Percentiles rank a stretch among this genome's conserved stretches.
These are phyloP conservation scores for Cheilosia impressa DNA, from an alignment of 2,888 invertebrate genomes.

Conservation along the genomic window DNA sequence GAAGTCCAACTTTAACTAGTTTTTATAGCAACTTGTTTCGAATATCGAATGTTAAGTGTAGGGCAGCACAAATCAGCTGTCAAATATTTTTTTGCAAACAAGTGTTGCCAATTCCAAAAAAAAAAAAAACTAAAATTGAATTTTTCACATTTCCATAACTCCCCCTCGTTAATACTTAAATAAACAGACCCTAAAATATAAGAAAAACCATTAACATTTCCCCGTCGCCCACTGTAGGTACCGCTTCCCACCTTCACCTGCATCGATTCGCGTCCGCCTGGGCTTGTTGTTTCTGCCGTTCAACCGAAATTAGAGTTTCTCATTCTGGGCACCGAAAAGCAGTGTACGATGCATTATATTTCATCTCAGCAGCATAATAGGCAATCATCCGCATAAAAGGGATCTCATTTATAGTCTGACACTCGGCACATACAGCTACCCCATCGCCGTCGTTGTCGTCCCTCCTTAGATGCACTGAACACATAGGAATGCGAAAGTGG, in stretches of 20 bases:
- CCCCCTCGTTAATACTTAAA: too few relatives aligned
- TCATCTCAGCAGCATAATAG: conserved; percentile 70
- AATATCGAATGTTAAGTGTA: too few relatives aligned
- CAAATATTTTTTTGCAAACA: too few relatives aligned
- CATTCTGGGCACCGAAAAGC: conserved; percentile 46
- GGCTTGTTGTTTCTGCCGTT: conserved; percentile 30
- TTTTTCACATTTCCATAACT: too few relatives aligned
- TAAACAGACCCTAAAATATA: too few relatives aligned
- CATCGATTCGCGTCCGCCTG: conserved; percentile 38
- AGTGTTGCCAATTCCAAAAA: too few relatives aligned
- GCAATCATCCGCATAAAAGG: conserved; percentile 71
- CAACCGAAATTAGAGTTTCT: conserved; percentile 61
- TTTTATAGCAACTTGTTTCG: too few relatives aligned
- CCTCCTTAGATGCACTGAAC: not conserved
- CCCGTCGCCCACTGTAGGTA: not conserved
- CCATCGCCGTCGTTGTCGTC: conserved; percentile 8
- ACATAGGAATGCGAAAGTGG: conserved; percentile 56
- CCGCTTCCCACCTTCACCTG: conserved; percentile 23
- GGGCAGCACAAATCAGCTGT: too few relatives aligned
- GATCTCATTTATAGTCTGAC: conserved; percentile 67
- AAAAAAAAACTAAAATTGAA: too few relatives aligned
- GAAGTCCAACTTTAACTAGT: too few relatives aligned
- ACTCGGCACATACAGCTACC: conserved; percentile 54
- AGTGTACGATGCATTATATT: conserved; percentile 55
- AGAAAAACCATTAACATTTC: not conserved